Base-by-base conservation (phyloP, 1,140 invertebrate genomes). In the Drosophila yakuba region DNA sequence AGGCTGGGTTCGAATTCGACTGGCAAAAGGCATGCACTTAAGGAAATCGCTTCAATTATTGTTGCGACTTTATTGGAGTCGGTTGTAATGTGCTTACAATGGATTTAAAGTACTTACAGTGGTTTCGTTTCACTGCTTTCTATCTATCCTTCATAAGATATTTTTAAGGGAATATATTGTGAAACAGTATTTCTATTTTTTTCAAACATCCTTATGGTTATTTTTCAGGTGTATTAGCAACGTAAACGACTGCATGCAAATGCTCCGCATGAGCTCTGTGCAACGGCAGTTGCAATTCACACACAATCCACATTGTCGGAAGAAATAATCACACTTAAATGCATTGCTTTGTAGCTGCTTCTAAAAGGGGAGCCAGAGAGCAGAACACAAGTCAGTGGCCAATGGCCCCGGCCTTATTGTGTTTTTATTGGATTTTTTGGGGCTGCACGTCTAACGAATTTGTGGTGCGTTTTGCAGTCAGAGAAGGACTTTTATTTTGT, bases 251-350 rank as follows among this genome's bases (percentile, higher is more conserved):
- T 45, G 56, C 41, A 74, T 68, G 61, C 45, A 51, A 66, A 55
- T 73, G 45, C 63, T 38, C 15, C 44, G 25, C 4, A 15, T 12
- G 23, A 41, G 35, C 44, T 55, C 55, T 61, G 38, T 57, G n/a
- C 44, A 35, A 23, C 25, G n/a, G 15, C 61, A 67, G 36, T 52
- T 76, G 47, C 51, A 71, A 17, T 71, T 57, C 41, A 25, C 64
- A 60, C 48, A 57, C 62, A 76, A 11, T 48, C 47, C 32, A 20
- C 74, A 81, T 78, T 73, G 78, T 77, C 45, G 47, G 44, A 50
- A 45, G 43, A 59, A 56, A 52, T 71, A 64, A 73, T 74, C 58
- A 55, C 63, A 83, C 80, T 83, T 68, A 78, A 78, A 78, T 78
- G 71, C 71, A 67, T 78, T 64, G 50, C 69, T 69, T 75, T 79